These are phyloP conservation scores for Typhlomys cinereus DNA, from an alignment of 2,113 vertebrate species.

Conservation along the genomic window DNA sequence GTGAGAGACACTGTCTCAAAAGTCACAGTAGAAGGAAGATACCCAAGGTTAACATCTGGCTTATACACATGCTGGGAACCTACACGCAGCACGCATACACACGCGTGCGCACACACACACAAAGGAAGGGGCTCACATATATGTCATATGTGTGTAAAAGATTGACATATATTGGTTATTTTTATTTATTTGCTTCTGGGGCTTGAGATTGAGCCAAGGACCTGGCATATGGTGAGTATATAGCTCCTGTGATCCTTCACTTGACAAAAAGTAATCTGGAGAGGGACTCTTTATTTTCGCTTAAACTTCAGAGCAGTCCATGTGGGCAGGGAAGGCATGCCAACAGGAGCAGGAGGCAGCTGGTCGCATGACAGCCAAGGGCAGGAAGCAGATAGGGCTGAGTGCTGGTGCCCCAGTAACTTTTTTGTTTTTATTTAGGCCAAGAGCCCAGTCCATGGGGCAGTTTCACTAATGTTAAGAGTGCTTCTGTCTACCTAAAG, in stretches of 20 bases:
- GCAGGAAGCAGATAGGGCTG: not conserved
- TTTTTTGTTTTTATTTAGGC: not conserved
- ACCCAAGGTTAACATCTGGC: not conserved
- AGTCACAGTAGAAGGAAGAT: not conserved
- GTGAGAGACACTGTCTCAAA: not conserved
- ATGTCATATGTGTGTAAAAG: too few relatives aligned
- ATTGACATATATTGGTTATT: too few relatives aligned
- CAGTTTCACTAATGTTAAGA: too few relatives aligned
- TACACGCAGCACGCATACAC: not conserved
- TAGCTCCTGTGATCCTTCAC: not conserved
- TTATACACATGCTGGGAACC: not conserved
- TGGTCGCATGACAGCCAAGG: not conserved
- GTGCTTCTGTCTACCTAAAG: too few relatives aligned
- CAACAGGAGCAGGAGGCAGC: too few relatives aligned
- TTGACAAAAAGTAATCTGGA: not conserved
- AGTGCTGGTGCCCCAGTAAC: not conserved
- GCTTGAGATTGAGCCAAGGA: not conserved
- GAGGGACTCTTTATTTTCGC: not conserved
- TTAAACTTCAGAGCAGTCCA: not conserved
- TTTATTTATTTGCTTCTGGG: not conserved
- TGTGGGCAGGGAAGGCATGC: not conserved
- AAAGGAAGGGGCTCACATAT: too few relatives aligned
- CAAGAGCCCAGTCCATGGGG: not conserved
- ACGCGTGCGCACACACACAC: not conserved
- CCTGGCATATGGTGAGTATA: fast-evolving